Conservation (phyloP, 2,797 vertebrate species). For the Mormyrus proboscirostris region DNA sequence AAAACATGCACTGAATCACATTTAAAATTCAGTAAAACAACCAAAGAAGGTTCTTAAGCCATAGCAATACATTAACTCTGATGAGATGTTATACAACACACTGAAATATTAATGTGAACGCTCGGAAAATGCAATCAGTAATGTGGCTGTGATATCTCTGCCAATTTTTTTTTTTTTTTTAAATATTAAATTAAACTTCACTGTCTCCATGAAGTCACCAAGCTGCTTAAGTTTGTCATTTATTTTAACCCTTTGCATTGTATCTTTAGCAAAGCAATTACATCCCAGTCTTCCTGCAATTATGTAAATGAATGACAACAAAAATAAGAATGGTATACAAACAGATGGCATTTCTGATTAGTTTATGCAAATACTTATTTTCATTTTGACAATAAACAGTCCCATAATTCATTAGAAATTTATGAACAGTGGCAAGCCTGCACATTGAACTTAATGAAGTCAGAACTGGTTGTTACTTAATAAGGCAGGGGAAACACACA, state of each 20-base stretch:
- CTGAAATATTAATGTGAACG: background rate
- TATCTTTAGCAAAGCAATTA: background rate
- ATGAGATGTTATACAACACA: background rate
- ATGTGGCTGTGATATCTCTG: background rate
- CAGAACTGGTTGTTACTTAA: background rate
- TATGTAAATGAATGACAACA: background rate
- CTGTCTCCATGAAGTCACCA: background rate
- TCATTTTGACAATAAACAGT: slow-evolving; percentile 12
- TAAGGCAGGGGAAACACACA: background rate
- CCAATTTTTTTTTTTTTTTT: background rate
- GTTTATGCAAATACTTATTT: slow-evolving; percentile 25
- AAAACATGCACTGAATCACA: background rate
- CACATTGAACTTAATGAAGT: slow-evolving; percentile 3
- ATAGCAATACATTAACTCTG: background rate
- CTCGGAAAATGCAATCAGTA: background rate
- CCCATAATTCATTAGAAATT: slow-evolving; percentile 7
- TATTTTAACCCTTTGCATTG: background rate
- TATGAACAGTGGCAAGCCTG: background rate
- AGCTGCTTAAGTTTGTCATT: background rate
- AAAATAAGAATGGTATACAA: background rate
- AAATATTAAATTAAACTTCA: background rate
- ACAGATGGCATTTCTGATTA: slow-evolving; percentile 15
- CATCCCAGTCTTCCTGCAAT: background rate
- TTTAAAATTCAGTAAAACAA: background rate
- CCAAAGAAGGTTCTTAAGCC: background rate